Conservation (phyloP, 2,888 invertebrate genomes). For the Sesia apiformis region DNA sequence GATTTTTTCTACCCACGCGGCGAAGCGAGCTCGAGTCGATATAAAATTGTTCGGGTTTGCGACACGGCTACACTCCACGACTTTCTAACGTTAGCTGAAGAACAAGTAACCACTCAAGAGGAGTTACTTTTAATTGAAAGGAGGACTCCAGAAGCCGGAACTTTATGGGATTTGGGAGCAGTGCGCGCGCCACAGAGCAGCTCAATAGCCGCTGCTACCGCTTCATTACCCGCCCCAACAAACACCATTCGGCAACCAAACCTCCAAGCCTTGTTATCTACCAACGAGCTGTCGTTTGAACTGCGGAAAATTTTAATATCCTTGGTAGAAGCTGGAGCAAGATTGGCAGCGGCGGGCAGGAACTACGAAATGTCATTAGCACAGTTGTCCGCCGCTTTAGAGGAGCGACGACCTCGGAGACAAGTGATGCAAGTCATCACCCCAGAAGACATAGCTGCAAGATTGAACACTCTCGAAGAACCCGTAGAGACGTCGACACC, state of each 20-base stretch:
- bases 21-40: constrained; percentile 43
- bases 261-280: constrained; percentile 54
- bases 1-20: constrained; percentile 59
- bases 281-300: constrained; percentile 57
- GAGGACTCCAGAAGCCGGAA: constrained; percentile 48
- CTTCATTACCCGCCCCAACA: constrained; percentile 44
- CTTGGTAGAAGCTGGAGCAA: constrained; percentile 58
- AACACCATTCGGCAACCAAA: constrained; percentile 48
- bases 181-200: constrained; percentile 53
- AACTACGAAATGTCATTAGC: constrained; percentile 53
- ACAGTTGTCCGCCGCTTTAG: constrained; percentile 50
- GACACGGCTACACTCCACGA: constrained; percentile 55
- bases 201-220: constrained; percentile 58
- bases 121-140: constrained; percentile 53
- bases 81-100: constrained; percentile 50
- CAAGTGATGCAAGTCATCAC: constrained; percentile 50
- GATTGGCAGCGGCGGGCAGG: constrained; percentile 52
- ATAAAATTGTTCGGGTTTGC: constrained; percentile 51
- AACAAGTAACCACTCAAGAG: constrained; percentile 48
- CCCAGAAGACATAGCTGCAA: constrained; percentile 51
- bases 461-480: constrained; percentile 21
- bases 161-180: constrained; percentile 56
- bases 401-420: constrained; percentile 33
- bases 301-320: constrained; percentile 59
- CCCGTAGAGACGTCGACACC: constrained; percentile 10